These are phyloP conservation scores for Scaptomyza tumidula DNA, from an alignment of 2,888 invertebrate species.

Conservation along the genomic window DNA sequence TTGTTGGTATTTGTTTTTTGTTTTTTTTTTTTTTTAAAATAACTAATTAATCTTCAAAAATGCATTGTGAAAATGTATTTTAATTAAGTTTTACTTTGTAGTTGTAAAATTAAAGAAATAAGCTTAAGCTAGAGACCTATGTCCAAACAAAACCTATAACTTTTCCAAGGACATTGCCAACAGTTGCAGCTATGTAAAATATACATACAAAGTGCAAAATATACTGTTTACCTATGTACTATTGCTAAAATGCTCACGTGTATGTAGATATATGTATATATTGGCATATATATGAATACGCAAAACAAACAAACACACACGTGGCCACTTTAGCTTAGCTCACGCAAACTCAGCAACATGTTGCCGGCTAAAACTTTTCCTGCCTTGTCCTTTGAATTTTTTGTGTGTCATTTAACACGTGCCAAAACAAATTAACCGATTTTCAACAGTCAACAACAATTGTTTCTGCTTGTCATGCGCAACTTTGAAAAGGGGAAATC, in stretches of 20 bases:
- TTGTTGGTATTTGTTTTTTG: no score
- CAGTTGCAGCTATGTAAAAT: slow-evolving; percentile 19
- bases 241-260: not conserved
- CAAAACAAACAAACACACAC: slow-evolving; percentile 45
- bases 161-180: slow-evolving; percentile 12
- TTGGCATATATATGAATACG: slow-evolving; percentile 5
- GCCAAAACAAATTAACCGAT: slow-evolving; percentile 51
- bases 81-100: no score
- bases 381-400: slow-evolving; percentile 4
- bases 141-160: slow-evolving; percentile 7
- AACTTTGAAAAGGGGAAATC: slow-evolving; percentile 34
- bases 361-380: slow-evolving; percentile 38
- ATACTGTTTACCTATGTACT: slow-evolving; percentile 10
- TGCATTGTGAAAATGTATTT: no score
- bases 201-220: slow-evolving; percentile 30
- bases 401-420: slow-evolving; percentile 54
- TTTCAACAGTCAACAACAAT: slow-evolving; percentile 69
- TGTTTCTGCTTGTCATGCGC: slow-evolving; percentile 39
- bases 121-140: not conserved
- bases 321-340: slow-evolving; percentile 38
- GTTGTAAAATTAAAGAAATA: no score
- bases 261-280: slow-evolving; percentile 9
- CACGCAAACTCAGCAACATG: slow-evolving; percentile 71
- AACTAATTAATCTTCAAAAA: no score
- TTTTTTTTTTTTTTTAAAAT: no score